Base-by-base conservation (phyloP, 2,888 invertebrate species). In the Lasiommata megera region DNA sequence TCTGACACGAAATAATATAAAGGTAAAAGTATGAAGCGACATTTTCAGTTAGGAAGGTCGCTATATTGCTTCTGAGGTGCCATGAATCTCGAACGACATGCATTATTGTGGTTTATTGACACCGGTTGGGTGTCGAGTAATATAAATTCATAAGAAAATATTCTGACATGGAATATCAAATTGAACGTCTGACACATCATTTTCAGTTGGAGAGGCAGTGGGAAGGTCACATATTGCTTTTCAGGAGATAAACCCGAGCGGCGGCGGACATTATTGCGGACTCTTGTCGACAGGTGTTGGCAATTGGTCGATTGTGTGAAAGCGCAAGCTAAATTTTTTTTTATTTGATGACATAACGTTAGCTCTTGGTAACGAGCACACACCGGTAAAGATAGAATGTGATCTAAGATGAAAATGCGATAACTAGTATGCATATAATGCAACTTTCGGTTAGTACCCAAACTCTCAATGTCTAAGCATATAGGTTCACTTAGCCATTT, bases 91-190 rank as follows among this genome's bases (percentile, higher is more conserved):
- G 48, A 47, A 55, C 38, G 47, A 46, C 43, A 54, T 58, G 58
- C 58, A 54, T 57, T 61, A 55, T 58, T 57, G 60, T 48, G 60
- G 54, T 51, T 51, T 59, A 61, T 60, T 60, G 63, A 57, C 41
- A 56, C 56, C 56, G 65, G 73, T 67, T 76, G 78, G 77, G 77
- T 78, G 79, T 71, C 73, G 71, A 69, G 80, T 83, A 48, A 37
- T 38, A 51, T 51, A 51, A 51, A 51, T 40, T 51, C 16, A 40
- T 37, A 38, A 28, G 28, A 51, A n/a, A 50, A 28, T 18, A 16
- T 14, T 29, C 28, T 44, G 28, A 14, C 12, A 12, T 28, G 6
- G 14, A 18, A 40, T 16, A 31, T 16, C 16, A 29, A 28, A 46
- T 8, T 40, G 38, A 16, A 8, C 11, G 31, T 16, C 46, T 31